Evolutionary conservation across 2,113 vertebrate genomes (phyloP).

Genomic region (Platanista minor): DNA sequence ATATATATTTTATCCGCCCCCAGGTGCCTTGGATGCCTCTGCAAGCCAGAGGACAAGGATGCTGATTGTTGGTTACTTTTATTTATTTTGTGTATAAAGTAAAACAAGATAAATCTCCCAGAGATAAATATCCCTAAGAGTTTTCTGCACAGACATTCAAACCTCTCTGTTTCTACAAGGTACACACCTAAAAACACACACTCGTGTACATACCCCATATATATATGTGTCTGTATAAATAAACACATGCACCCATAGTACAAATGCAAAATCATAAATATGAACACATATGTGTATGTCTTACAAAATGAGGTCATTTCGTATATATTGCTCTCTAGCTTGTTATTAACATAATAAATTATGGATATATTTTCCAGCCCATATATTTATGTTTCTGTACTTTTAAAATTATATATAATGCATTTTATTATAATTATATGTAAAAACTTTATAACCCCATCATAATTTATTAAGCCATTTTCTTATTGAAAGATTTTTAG

Average conservation of each 20-base stretch:
- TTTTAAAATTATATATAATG: neutral
- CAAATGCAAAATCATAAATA: neutral
- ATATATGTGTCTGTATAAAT: neutral
- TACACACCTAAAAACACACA: neutral
- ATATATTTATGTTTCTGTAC: neutral
- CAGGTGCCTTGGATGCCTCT: neutral
- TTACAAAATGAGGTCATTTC: neutral
- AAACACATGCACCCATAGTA: neutral
- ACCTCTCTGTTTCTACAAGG: neutral
- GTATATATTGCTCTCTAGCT: neutral
- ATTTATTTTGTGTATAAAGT: neutral
- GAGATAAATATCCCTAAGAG: neutral
- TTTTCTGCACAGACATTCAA: neutral
- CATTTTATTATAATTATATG: neutral
- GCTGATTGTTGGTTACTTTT: neutral
- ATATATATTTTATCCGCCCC: too few species aligned
- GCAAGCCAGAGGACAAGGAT: neutral
- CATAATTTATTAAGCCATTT: neutral
- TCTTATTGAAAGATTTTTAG: neutral
- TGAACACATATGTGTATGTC: neutral
- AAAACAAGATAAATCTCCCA: neutral
- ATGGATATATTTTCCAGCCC: neutral
- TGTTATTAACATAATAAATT: neutral
- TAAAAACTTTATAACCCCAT: neutral
- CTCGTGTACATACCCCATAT: neutral